Evolutionary conservation across 92 coral and sea anemone genomes (phyloP).

Genomic region (Hydrozoanthus gracilis): DNA sequence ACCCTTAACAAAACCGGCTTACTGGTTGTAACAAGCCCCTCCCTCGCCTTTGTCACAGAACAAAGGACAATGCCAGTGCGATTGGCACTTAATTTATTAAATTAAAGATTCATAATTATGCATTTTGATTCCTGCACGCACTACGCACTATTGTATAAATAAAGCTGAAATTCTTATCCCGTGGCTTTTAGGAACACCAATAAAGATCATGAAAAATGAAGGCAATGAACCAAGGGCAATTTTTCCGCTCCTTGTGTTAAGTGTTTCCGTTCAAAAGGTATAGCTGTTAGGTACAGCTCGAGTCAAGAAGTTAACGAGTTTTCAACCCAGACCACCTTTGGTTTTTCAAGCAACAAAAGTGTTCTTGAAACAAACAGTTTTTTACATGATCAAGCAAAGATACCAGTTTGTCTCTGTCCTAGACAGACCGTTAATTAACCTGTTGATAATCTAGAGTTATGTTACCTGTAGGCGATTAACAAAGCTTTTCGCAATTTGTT

Average conservation of each 20-base stretch:
- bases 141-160: neutral
- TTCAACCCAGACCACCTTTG: neutral
- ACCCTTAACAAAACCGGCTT: conserved; percentile 1
- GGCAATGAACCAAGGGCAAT: neutral
- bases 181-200: conserved; percentile 11
- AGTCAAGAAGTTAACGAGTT: neutral
- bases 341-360: neutral
- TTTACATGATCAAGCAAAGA: neutral
- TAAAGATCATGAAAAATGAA: neutral
- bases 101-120: conserved; percentile 10
- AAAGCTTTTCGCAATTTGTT: neutral
- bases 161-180: conserved; percentile 8
- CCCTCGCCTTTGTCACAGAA: conserved; percentile 25
- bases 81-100: neutral
- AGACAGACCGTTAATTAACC: neutral
- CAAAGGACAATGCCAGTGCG: conserved; percentile 21
- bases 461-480: neutral
- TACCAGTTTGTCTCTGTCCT: neutral
- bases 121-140: conserved; percentile 9
- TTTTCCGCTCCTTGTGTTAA: conserved; percentile 14
- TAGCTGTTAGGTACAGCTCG: neutral
- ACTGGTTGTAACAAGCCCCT: conserved; percentile 1
- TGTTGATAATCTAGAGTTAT: neutral
- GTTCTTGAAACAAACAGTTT: neutral
- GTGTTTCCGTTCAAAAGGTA: conserved; percentile 1